Percentiles rank a stretch among this genome's conserved stretches.
phyloP scores from a whole-genome alignment of 1,140 invertebrate species.

The Zaprionus africanus region DNA sequence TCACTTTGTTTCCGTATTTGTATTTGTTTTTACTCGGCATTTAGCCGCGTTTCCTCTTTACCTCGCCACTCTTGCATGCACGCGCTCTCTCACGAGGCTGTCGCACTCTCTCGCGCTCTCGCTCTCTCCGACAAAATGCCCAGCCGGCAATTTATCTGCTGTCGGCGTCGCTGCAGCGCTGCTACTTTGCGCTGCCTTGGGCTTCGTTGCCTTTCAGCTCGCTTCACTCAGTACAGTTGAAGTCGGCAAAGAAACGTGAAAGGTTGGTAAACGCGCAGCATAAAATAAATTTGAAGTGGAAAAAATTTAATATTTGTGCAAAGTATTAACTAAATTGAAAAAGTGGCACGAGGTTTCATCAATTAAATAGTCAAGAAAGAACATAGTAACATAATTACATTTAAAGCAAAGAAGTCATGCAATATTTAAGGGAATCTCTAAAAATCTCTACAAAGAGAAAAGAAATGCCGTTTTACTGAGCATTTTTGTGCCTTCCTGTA shows the following conservation, averaged over 20 bases:
- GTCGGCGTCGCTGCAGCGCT: slow-evolving; percentile 39
- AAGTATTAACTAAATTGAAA: slow-evolving; percentile 26
- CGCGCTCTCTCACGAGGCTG: slow-evolving; percentile 5
- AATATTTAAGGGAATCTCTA: background rate
- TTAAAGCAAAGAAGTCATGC: background rate
- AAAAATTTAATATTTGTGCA: slow-evolving; percentile 28
- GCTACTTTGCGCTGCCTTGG: slow-evolving; percentile 20
- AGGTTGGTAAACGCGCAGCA: slow-evolving; percentile 60
- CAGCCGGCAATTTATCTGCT: slow-evolving; percentile 56
- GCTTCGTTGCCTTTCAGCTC: slow-evolving; percentile 54
- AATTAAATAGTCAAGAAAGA: background rate
- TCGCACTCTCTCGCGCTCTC: background rate
- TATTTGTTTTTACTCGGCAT: slow-evolving; percentile 77
- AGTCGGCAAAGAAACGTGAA: slow-evolving; percentile 51
- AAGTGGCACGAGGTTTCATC: slow-evolving; percentile 16
- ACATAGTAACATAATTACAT: background rate
- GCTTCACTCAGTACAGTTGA: slow-evolving; percentile 67
- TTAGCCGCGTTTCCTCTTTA: slow-evolving; percentile 53
- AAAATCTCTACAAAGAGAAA: background rate
- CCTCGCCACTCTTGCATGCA: slow-evolving; percentile 22
- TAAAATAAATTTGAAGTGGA: slow-evolving; percentile 1
- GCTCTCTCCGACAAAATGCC: slow-evolving; percentile 44
- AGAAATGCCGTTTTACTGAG: background rate
- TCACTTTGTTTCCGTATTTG: slow-evolving; percentile 51
- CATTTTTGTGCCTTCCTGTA: slow-evolving; percentile 6